phyloP scores from a whole-genome alignment of 2,113 vertebrate genomes.

The Genyomyrus donnyi region DNA sequence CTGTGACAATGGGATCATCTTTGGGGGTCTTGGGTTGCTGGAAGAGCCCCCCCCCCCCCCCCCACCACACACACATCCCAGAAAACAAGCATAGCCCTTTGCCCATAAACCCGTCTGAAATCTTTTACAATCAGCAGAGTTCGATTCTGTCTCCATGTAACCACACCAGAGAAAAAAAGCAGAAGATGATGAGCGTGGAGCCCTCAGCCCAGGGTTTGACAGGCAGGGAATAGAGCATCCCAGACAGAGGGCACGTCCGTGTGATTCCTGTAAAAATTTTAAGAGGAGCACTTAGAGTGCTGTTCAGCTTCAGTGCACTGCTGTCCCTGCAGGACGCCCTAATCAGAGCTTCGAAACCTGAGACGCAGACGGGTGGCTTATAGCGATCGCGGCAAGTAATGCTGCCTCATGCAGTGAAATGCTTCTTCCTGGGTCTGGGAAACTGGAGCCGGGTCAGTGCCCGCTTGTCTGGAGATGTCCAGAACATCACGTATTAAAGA shows the following conservation, averaged over 20 bases:
- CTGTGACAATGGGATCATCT: neutral
- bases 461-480: constrained; percentile 4
- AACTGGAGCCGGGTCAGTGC: neutral
- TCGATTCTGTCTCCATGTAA: neutral
- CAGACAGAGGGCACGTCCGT: neutral
- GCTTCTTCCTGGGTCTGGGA: neutral
- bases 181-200: neutral
- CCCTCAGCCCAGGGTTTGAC: neutral
- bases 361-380: neutral
- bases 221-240: neutral
- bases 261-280: neutral
- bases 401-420: neutral
- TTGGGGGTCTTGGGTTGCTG: neutral
- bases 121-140: neutral
- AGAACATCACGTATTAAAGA: neutral
- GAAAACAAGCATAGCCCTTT: neutral
- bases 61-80: neutral
- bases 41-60: neutral
- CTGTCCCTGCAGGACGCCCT: neutral
- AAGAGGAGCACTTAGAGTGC: neutral
- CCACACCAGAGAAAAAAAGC: neutral
- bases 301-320: neutral
- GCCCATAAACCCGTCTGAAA: neutral
- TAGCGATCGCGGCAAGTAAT: neutral
- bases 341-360: neutral